Percentiles rank a stretch among this genome's conserved stretches.
Conservation (phyloP, 1,140 invertebrate genomes). For the Philopotamus ludificatus region DNA sequence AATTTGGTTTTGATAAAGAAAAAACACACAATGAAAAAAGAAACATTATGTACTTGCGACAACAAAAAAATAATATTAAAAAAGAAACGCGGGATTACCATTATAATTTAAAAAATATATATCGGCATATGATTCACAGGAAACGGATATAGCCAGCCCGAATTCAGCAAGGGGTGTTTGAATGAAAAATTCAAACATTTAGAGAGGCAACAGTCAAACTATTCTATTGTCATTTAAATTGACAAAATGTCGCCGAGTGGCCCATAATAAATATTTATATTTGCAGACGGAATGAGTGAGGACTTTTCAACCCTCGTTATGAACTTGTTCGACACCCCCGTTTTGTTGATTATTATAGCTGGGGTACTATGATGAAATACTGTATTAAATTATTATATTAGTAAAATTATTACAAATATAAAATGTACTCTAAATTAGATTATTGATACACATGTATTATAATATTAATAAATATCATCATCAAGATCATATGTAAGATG, state of each 20-base stretch:
- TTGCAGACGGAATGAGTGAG: slow-evolving; percentile 22
- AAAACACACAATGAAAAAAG: too few species aligned
- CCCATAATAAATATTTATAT: slow-evolving; percentile 36
- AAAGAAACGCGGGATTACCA: too few species aligned
- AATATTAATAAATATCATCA: too few species aligned
- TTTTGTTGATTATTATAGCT: slow-evolving; percentile 2
- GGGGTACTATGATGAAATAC: slow-evolving; percentile 15
- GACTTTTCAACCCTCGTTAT: slow-evolving; percentile 4
- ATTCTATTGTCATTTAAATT: slow-evolving; percentile 31
- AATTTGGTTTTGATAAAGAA: too few species aligned
- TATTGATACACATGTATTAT: too few species aligned
- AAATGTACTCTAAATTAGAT: too few species aligned
- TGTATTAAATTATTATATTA: slow-evolving; percentile 7
- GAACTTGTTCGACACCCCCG: background rate
- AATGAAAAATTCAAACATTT: background rate
- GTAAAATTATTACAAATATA: too few species aligned
- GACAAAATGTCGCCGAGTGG: slow-evolving; percentile 26
- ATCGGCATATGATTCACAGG: too few species aligned
- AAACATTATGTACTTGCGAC: too few species aligned
- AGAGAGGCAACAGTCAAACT: background rate
- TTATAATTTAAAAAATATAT: too few species aligned
- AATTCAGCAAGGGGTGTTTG: background rate
- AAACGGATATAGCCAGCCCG: background rate
- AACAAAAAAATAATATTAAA: too few species aligned
- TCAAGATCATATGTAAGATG: too few species aligned